Base-by-base conservation (phyloP, 2,888 invertebrate species). In the Ypsolopha sequella region DNA sequence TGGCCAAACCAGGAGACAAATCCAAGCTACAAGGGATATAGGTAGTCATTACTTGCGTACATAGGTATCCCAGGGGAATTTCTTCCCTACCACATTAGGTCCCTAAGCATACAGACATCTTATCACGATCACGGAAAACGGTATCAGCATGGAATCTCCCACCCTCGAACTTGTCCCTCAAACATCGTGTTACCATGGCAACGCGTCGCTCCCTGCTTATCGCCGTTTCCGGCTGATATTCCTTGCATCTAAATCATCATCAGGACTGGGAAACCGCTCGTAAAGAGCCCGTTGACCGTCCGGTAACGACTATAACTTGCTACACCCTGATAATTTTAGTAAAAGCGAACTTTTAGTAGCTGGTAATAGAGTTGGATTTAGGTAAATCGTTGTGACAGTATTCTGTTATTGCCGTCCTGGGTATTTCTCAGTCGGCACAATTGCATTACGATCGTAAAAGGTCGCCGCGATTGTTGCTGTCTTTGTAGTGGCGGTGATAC, bases 201-300 rank as follows among this genome's bases (percentile, higher is more conserved):
- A 84, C 81, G 62, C 51, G 54, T 59, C 58, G 58, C 43, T 13
- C 72, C 71, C 72, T 69, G 67, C 71, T 72, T 72, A 75, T 73
- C 70, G 71, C 60, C 65, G 66, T 70, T 77, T 80, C 78, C 79
- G 78, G 62, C 72, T 72, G 68, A 75, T 76, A 71, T 73, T 76
- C 70, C 76, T 72, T 78, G 80, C 81, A 80, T 79, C 80, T 84
- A 84, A 82, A 85, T 85, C 85, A 85, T 82, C 80, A 82, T 86
- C 82, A 81, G 73, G 55, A 69, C 61, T 73, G 77, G 77, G 76
- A 77, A 75, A 66, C 70, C 70, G 64, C 68, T 80, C 80, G 76
- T 82, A 81, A 80, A 81, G 74, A 68, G 76, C 72, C 72, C 73
- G 69, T 71, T 80, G 80, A 77, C 80, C 80, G 77, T 63, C 69